Base-by-base conservation (phyloP, 2,888 invertebrate genomes). In the Sinopyrophorus schimmeli region DNA sequence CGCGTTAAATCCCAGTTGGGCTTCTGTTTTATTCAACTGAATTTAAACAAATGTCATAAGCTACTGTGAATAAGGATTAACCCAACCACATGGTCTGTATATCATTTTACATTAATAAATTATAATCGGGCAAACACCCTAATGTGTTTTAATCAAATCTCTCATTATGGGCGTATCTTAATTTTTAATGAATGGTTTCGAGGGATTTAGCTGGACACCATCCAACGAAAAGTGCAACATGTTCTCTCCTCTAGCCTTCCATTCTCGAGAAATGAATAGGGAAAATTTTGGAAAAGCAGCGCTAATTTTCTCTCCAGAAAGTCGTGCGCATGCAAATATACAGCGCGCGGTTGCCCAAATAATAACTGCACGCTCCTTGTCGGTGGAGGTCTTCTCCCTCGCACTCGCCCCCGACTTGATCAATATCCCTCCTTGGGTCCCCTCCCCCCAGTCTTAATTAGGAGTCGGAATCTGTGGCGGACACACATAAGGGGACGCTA, bases 391-490 rank as follows among this genome's bases (percentile, higher is more conserved):
- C 55, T 55, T 59, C 59, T 61, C 54, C 60, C 65, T 62, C 66
- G 65, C 64, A 61, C 59, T 60, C 58, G 58, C 61, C 61, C 53
- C 59, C 68, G 68, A 68, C 72, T 72, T 74, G 72, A 74, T 74
- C 74, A 72, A 74, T 74, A 74, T 69, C 70, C 72, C 69, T 70
- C 67, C 71, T 71, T 72, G 69, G 69, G 63, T 62, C 60, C 65
- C 63, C 69, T 69, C 77, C 79, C 80, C 83, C 81, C 81, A 77
- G 83, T 84, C 85, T 86, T 86, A 86, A 86, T 86, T 86, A 86
- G 86, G 83, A 84, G 83, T 83, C 82, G 82, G 84, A 85, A 85
- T 86, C 86, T 86, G 86, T 80, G 82, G 84, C 83, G 84, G 85
- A 85, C 86, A 84, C 84, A 82, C 84, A 74, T 72, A 72, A 71